Conservation (phyloP, 2,113 vertebrate species). For the Halichoerus grypus region DNA sequence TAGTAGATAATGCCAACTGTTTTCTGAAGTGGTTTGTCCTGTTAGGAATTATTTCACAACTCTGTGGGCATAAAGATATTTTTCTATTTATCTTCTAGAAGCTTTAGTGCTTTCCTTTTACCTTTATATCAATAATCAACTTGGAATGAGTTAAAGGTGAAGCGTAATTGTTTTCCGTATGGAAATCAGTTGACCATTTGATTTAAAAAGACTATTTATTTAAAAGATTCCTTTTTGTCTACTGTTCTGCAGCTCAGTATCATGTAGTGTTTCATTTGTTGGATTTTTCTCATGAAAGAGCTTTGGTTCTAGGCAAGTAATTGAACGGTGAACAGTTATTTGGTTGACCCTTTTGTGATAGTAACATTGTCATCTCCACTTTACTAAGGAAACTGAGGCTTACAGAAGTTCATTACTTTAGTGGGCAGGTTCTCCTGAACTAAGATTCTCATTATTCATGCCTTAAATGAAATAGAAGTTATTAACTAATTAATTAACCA, state of each 20-base stretch:
- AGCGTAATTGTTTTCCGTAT: neutral
- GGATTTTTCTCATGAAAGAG: neutral
- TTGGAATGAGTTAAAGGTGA: neutral
- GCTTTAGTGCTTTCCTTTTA: constrained; percentile 26
- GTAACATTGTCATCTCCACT: neutral
- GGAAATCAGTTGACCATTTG: neutral
- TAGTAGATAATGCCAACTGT: neutral
- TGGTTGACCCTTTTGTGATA: neutral
- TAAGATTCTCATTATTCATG: neutral
- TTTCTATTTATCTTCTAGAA: neutral
- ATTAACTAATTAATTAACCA: neutral
- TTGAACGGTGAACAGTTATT: neutral
- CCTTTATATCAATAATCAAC: neutral
- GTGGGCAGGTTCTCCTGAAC: neutral
- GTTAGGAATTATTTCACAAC: neutral
- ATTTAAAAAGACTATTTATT: neutral
- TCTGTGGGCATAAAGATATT: neutral
- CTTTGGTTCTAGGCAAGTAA: neutral
- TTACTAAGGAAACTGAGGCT: neutral
- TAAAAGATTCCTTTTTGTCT: neutral
- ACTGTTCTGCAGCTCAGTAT: neutral
- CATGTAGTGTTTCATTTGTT: neutral
- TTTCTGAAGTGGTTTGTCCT: neutral
- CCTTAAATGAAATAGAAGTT: neutral
- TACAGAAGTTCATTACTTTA: neutral